Base-by-base conservation (phyloP, 2,888 invertebrate species). In the Norana najaformis region DNA sequence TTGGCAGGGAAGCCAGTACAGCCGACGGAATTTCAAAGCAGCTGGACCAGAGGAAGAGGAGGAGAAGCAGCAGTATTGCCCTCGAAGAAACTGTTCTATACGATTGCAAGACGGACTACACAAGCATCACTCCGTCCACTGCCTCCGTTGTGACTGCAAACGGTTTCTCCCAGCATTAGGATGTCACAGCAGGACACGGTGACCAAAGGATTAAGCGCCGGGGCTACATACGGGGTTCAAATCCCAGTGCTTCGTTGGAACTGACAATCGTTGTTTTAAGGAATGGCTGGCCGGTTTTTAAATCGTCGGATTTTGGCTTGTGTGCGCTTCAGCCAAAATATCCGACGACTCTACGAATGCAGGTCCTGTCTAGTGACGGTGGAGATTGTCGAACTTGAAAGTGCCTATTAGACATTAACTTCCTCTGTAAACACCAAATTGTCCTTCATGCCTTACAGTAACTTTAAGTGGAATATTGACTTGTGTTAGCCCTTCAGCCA, bases 61-160 rank as follows among this genome's bases (percentile, higher is more conserved):
- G 53, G 18, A 53, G 53, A 53, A 53, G 23, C 53, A 23, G 20
- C n/a, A 69, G 69, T 11, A 30, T 69, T 1, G 30, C 69, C 3
- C 8, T 69, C 30, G 85, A 85, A 85, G 85, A 85, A 36, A 85
- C 85, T 16, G 36, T 85, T 85, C 85, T 85, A 23, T 85, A 85
- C 18, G 85, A 85, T 36, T 35, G 85, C 35, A 85, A 36, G 37
- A 36, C 85, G 16, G 85, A 85, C 85, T 85, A 85, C 37, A 37
- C 85, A 14, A 36, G 36, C 20, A 85, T 85, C 37, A 85, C 85
- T 35, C 11, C 85, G 85, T 20, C 85, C 36, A 36, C 35, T 85
- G 23, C 85, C 4, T 35, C 85, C 36, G 85, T n/a, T n/a, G n/a
- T 69, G 69, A 69, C n/a, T 69, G 69, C 85, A 18, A 85, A 85